Conservation (phyloP, 2,888 invertebrate species). For the Lepidocyrtinus sp. region DNA sequence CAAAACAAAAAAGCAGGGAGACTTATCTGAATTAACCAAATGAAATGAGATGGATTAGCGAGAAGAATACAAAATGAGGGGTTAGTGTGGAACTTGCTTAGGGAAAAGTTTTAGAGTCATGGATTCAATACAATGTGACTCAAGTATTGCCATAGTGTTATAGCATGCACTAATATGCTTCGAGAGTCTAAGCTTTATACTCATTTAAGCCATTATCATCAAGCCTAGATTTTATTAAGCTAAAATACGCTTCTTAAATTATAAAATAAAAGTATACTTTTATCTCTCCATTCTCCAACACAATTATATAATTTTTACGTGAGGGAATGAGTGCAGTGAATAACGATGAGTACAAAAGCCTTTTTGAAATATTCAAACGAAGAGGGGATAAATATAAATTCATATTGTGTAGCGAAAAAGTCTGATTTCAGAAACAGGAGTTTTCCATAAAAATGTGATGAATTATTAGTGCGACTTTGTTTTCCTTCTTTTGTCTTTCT, state of each 20-base stretch:
- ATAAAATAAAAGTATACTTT: slow-evolving; percentile 27
- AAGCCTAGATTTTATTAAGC: not conserved
- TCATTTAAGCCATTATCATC: no score
- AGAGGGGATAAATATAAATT: slow-evolving; percentile 2
- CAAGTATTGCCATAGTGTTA: not conserved
- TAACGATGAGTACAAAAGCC: slow-evolving; percentile 42
- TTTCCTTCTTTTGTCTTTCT: slow-evolving; percentile 20
- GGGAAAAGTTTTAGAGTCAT: not conserved
- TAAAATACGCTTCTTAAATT: not conserved
- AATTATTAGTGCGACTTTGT: slow-evolving; percentile 35
- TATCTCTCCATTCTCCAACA: slow-evolving; percentile 38
- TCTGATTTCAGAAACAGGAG: slow-evolving; percentile 44
- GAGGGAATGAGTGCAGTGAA: slow-evolving; percentile 31
- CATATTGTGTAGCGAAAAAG: not conserved
- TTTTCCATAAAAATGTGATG: slow-evolving; percentile 38
- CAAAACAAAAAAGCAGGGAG: slow-evolving; percentile 23
- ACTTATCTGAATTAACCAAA: slow-evolving; percentile 61
- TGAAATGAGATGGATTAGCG: slow-evolving; percentile 62
- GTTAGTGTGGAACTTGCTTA: no score
- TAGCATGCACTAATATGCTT: not conserved
- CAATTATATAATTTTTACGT: slow-evolving; percentile 53
- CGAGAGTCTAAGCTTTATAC: not conserved
- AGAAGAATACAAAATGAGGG: slow-evolving; percentile 55
- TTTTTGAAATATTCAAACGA: slow-evolving; percentile 10
- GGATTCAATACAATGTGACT: not conserved